Evolutionary conservation across 2,797 vertebrate species (phyloP), one percentile per base, ranked within the genome.

Genomic region (Hirundo rustica): DNA sequence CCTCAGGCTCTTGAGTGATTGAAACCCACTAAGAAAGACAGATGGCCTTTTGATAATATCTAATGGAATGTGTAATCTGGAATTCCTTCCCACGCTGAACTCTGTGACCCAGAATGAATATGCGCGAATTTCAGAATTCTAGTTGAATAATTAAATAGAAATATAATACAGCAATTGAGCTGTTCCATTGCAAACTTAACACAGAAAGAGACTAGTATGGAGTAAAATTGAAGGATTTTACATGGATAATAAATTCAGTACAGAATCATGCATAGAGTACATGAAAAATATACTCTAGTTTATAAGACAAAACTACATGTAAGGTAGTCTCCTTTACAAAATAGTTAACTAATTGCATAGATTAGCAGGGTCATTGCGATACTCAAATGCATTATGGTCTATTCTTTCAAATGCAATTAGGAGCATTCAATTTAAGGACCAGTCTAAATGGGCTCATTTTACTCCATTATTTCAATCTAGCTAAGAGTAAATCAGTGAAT

Each of bases 401-500:
- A 92, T 92, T 96, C 82, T 94, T 95, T 94, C 91, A 95, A 93
- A 90, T 38, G 92, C 62, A 96, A 94, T 96, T 97, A 96, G 57
- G 65, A 88, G 76, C 74, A 89, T 96, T 97, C 95, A 96, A 55
- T 93, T 95, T 91, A 96, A 94, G 85, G 95, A 92, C 79, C 40
- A 73, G 66, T 58, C 73, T 91, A 94, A 97, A 92, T 81, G 66
- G 88, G 85, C 92, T 97, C 79, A 88, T 96, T 97, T 95, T 85
- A 94, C 71, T 93, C 96, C 86, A 96, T 97, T 95, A 96, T 95
- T 96, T 86, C 95, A 95, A 89, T 87, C 88, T 94, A 95, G 70
- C 84, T 92, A 95, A 93, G 89, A 95, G 93, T 92, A 97, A 97
- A 95, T 95, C 85, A 95, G 82, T 88, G 94, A 94, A 97, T 90